phyloP scores from a whole-genome alignment of 1,140 invertebrate species.

The Octopus sinensis region DNA sequence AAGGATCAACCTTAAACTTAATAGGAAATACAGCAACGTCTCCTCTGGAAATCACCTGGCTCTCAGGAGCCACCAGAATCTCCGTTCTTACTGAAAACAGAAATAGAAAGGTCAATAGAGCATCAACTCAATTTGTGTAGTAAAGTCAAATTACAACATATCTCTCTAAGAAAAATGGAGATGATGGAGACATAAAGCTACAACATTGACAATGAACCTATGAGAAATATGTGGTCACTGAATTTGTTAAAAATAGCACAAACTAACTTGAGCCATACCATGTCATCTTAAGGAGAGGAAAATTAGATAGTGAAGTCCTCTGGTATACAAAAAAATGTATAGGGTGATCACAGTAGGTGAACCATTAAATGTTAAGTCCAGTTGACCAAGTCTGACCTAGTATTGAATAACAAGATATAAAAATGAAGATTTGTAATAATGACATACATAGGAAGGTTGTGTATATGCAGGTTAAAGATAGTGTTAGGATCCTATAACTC shows the following conservation, averaged over 20 bases:
- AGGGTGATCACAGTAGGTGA: too few relatives aligned
- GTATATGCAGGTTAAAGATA: too few relatives aligned
- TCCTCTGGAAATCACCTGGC: conserved; percentile 16
- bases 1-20: conserved; percentile 19
- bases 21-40: conserved; percentile 21
- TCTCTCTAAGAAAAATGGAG: not conserved
- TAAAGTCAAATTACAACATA: not conserved
- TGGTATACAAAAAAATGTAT: too few relatives aligned
- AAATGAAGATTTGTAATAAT: too few relatives aligned
- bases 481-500: too few relatives aligned
- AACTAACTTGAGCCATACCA: not conserved
- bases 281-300: not conserved
- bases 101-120: not conserved
- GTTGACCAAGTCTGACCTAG: too few relatives aligned
- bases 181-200: not conserved
- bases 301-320: too few relatives aligned
- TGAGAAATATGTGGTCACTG: not conserved
- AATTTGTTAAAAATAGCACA: not conserved
- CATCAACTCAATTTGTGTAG: too few relatives aligned
- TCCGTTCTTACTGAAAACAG: not conserved
- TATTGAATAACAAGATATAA: too few relatives aligned
- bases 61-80: not conserved
- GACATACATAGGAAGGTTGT: too few relatives aligned
- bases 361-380: too few relatives aligned
- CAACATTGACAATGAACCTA: not conserved